These are phyloP conservation scores for Aphidius gifuensis DNA, from an alignment of 1,140 invertebrate species.

Conservation along the genomic window DNA sequence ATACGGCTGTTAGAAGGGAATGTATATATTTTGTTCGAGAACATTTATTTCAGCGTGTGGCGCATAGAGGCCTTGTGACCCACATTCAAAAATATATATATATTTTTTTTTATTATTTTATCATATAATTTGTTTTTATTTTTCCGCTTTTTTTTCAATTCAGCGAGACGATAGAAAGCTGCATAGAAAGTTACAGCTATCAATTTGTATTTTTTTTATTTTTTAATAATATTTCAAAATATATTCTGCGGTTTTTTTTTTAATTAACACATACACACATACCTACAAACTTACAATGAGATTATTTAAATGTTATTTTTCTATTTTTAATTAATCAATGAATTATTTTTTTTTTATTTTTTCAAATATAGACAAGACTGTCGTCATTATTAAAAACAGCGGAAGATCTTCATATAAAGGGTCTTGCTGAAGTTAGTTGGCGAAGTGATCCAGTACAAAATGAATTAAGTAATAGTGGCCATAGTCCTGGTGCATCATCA, in stretches of 20 bases:
- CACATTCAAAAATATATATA: slow-evolving; percentile 40
- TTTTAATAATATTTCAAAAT: too few species aligned
- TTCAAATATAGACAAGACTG: slow-evolving; percentile 53
- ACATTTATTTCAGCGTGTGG: slow-evolving; percentile 37
- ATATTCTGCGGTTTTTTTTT: too few species aligned
- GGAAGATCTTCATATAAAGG: slow-evolving; percentile 87
- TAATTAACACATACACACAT: background rate
- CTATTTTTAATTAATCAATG: background rate
- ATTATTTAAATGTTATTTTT: too few species aligned
- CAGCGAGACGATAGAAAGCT: slow-evolving; percentile 47
- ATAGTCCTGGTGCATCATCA: slow-evolving; percentile 44
- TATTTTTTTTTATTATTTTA: slow-evolving; percentile 28
- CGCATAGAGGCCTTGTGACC: slow-evolving; percentile 31
- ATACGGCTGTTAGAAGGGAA: too few species aligned
- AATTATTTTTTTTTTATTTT: slow-evolving; percentile 1
- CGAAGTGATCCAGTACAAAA: slow-evolving; percentile 60
- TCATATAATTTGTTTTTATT: slow-evolving; percentile 1
- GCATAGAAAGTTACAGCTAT: slow-evolving; percentile 45
- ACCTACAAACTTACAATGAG: background rate
- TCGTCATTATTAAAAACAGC: slow-evolving; percentile 85
- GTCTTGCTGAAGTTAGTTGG: slow-evolving; percentile 84
- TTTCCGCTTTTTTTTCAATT: slow-evolving; percentile 39
- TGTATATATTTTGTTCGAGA: too few species aligned
- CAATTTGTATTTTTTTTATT: background rate
- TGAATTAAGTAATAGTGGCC: slow-evolving; percentile 46